Percentiles rank a stretch among this genome's conserved stretches.
Evolutionary conservation across 2,888 invertebrate species (phyloP).

Genomic region (Brassicogethes aeneus): DNA sequence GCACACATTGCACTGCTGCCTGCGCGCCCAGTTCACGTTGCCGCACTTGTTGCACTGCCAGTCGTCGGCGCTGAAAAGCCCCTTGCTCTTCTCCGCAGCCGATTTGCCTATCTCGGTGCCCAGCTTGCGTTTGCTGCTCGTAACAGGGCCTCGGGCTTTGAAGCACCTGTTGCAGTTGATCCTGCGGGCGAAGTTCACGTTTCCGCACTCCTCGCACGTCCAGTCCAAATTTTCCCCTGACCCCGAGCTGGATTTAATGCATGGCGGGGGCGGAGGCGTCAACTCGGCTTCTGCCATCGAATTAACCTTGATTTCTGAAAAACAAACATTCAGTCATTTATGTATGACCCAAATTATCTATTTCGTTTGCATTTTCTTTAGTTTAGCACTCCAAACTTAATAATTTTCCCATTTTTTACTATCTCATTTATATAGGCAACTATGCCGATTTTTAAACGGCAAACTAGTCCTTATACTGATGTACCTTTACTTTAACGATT

Average conservation of each 20-base stretch:
- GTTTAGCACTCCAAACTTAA: too few species aligned
- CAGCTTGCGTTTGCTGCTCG: slow-evolving; percentile 69
- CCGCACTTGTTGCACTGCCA: slow-evolving; percentile 99
- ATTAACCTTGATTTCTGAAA: slow-evolving; percentile 13
- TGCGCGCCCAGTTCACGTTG: slow-evolving; percentile 98
- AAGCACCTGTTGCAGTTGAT: slow-evolving; percentile 88
- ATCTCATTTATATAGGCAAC: too few species aligned
- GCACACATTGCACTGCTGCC: slow-evolving; percentile 96
- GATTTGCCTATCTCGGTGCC: slow-evolving; percentile 97
- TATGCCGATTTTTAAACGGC: neutral
- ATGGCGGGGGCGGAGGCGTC: slow-evolving; percentile 32
- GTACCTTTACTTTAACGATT: neutral
- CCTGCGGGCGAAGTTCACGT: slow-evolving; percentile 90
- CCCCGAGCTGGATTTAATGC: slow-evolving; percentile 23
- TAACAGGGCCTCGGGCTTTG: slow-evolving; percentile 42
- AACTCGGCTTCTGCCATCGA: slow-evolving; percentile 33
- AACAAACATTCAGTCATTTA: slow-evolving; percentile 9
- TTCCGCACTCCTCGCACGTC: slow-evolving; percentile 73
- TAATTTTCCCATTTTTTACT: too few species aligned
- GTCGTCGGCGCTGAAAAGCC: slow-evolving; percentile 94
- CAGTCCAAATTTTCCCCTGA: slow-evolving; percentile 47
- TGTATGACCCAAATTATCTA: neutral
- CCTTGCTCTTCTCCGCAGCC: slow-evolving; percentile 95
- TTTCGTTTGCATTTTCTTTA: neutral
- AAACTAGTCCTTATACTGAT: neutral